phyloP scores from a whole-genome alignment of 2,113 vertebrate genomes.

The Myotis brandtii region DNA sequence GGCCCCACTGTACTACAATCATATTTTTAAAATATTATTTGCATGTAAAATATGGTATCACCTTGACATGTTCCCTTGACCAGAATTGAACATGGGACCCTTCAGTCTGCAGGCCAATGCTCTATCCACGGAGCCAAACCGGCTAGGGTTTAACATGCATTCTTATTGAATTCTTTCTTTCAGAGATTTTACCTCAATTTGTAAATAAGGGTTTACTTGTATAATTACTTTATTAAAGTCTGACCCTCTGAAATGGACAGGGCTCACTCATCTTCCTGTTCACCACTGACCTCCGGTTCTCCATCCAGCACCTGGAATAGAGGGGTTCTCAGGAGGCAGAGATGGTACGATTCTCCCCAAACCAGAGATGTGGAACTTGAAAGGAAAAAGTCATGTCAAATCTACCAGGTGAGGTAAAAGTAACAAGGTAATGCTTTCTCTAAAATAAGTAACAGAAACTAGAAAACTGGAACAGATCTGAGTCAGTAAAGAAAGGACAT shows the following conservation, averaged over 20 bases:
- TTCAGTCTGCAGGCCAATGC: too few relatives aligned
- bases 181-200: not conserved
- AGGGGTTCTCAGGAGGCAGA: not conserved
- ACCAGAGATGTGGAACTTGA: not conserved
- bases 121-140: too few relatives aligned
- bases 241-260: not conserved
- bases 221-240: not conserved
- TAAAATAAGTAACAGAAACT: slow-evolving; percentile 40
- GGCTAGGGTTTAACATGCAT: not conserved
- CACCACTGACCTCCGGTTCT: not conserved
- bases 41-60: too few relatives aligned
- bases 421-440: not conserved
- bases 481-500: slow-evolving; percentile 33
- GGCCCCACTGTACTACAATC: too few relatives aligned
- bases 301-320: not conserved
- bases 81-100: too few relatives aligned
- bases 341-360: not conserved
- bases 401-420: slow-evolving; percentile 36
- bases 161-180: not conserved
- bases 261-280: not conserved
- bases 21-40: too few relatives aligned
- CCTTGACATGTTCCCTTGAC: too few relatives aligned
- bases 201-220: not conserved
- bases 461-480: slow-evolving; percentile 32
- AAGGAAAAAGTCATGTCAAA: slow-evolving; percentile 37